phyloP scores from a whole-genome alignment of 2,797 vertebrate genomes.

The Karalla daura region DNA sequence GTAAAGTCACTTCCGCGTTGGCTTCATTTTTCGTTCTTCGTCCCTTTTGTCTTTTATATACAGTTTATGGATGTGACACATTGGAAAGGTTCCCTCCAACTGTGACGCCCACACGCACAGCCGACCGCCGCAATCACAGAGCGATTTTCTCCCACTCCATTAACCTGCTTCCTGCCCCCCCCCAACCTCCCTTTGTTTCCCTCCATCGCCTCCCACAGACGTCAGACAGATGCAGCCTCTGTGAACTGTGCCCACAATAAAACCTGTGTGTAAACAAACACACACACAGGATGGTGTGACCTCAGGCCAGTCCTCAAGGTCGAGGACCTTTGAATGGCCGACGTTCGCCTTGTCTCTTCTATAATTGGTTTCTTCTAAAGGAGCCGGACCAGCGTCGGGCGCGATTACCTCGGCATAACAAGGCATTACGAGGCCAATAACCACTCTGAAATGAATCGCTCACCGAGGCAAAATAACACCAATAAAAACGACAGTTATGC shows the following conservation, averaged over 20 bases:
- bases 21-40: too few species aligned
- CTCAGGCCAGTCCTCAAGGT: conserved; percentile 25
- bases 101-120: conserved; percentile 48
- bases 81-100: conserved; percentile 44
- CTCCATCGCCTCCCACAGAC: neutral
- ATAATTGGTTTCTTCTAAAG: conserved; percentile 32
- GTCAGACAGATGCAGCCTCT: conserved; percentile 1
- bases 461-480: neutral
- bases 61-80: conserved; percentile 33
- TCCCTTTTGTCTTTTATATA: too few species aligned
- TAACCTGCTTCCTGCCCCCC: conserved; percentile 54
- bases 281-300: neutral
- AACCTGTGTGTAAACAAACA: neutral
- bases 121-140: conserved; percentile 65
- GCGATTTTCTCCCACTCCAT: conserved; percentile 64
- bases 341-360: conserved; percentile 7
- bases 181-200: neutral
- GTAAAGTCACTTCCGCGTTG: too few species aligned
- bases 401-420: conserved; percentile 27
- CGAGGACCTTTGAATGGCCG: conserved; percentile 17
- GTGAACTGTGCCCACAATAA: conserved; percentile 1
- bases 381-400: conserved; percentile 5
- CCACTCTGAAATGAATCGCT: neutral
- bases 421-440: conserved; percentile 15
- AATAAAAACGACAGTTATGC: neutral